Base-by-base conservation (phyloP, 2,113 vertebrate genomes). In the Grammomys surdaster region DNA sequence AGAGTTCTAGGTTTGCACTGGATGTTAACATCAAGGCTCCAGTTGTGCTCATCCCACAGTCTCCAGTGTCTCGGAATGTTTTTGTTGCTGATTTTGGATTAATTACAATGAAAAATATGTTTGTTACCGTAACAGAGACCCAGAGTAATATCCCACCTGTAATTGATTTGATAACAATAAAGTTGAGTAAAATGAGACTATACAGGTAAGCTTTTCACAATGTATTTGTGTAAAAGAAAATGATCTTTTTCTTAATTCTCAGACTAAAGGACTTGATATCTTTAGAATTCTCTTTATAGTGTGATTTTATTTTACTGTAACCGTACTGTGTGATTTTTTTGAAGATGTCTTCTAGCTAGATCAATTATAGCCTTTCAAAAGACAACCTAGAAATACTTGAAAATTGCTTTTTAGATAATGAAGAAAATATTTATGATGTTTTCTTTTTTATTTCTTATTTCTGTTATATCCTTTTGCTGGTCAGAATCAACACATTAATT, bases 41-140 rank as follows among this genome's bases (percentile, higher is more conserved):
- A 1, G 98, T 99, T 94, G 99, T 99, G 94, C 99, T 99, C 98
- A 97, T 99, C 75, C 99, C 99, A 7, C 99, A 99, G 96, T 99
- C 99, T 36, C 99, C 99, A 20, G 96, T 98, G 95, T 99, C 99
- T 91, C 87, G 97, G 17, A 99, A 99, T 97, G 99, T 99, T 63
- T 98, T 99, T 11, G 99, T 99, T 95, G 99, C 99, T 96, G 99
- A 99, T 98, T 99, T 99, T 93, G 99, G 99, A 97, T 98, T 98
- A n/a, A 98, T 99, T 92, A 99, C 99, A 0, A 98, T 99, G 95
- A 99, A 99, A 96, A 99, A 99, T 97, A 95, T 67, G 7, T 99
- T 99, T 94, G 97, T 98, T 76, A 98, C 98, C 16, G 98, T 99
- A 95, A 98, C 98, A 90, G 98, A 98, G 96, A 97, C 96, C 22